Conservation (phyloP, 2,113 vertebrate genomes). For the Haemorhous mexicanus region DNA sequence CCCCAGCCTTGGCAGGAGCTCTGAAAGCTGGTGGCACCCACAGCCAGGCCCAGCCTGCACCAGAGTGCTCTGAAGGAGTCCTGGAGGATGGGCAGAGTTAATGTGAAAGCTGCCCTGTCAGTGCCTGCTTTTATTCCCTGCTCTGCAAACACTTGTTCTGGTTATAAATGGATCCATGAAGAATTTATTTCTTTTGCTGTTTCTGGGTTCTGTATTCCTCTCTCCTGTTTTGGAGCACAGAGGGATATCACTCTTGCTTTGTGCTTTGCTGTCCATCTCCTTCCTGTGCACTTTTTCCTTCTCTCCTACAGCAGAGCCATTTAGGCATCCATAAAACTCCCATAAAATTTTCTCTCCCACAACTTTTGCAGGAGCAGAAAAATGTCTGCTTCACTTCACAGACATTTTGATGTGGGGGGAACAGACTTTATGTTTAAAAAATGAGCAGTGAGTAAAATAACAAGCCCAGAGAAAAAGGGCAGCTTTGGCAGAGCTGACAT, state of each 20-base stretch:
- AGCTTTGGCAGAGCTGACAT: background rate
- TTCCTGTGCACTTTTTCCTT: constrained; percentile 30
- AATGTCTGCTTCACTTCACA: constrained; percentile 24
- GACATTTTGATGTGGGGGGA: background rate
- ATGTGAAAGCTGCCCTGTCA: background rate
- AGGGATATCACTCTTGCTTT: constrained; percentile 24
- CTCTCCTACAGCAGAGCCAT: constrained; percentile 37
- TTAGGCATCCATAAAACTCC: constrained; percentile 63
- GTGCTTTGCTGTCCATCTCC: constrained; percentile 52
- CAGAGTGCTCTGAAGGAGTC: background rate
- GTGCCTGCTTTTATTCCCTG: background rate
- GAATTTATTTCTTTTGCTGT: constrained; percentile 43
- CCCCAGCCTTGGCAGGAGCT: background rate
- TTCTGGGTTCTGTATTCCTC: constrained; percentile 25
- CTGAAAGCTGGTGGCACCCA: background rate
- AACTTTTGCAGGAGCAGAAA: constrained; percentile 19
- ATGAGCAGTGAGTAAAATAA: constrained; percentile 31
- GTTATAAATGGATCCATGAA: constrained; percentile 27
- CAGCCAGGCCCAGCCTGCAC: background rate
- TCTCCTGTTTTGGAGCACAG: background rate
- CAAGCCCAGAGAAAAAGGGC: constrained; percentile 14
- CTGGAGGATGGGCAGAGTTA: background rate
- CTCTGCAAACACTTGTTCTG: constrained; percentile 13
- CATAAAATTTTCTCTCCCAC: constrained; percentile 54
- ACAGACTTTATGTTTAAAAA: background rate